These are phyloP conservation scores for Dascyllus trimaculatus DNA, from an alignment of 2,113 vertebrate species.

Conservation along the genomic window DNA sequence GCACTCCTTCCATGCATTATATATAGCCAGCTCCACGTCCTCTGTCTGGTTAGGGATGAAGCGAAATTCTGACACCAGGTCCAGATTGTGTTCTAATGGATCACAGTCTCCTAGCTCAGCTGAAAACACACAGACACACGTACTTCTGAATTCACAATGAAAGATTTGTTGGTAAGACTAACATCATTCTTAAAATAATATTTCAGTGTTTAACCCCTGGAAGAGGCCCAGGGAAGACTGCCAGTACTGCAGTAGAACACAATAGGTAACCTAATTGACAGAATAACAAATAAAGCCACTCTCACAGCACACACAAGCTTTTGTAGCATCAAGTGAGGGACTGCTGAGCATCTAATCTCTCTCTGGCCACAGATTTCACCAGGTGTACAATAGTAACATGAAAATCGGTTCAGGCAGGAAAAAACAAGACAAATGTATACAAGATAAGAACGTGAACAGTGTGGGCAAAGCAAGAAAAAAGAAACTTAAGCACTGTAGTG, in stretches of 20 bases:
- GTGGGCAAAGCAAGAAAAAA: background rate
- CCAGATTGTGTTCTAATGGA: conserved; percentile 90
- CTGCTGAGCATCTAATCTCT: background rate
- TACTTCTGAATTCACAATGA: background rate
- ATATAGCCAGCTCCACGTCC: conserved; percentile 92
- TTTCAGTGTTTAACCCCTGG: no score
- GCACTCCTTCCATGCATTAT: conserved; percentile 96
- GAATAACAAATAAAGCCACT: background rate
- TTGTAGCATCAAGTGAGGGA: background rate
- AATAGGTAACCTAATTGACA: background rate
- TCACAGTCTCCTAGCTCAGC: conserved; percentile 97
- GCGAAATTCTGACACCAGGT: conserved; percentile 96
- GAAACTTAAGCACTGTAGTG: background rate
- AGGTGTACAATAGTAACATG: background rate
- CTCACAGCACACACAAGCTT: background rate
- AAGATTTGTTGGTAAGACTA: no score
- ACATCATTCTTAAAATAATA: no score
- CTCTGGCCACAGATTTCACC: conserved; percentile 6
- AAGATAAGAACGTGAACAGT: background rate
- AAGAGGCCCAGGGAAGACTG: no score
- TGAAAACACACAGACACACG: conserved; percentile 73
- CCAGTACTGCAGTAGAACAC: no score
- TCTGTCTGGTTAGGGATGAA: conserved; percentile 95
- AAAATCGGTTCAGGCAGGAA: background rate
- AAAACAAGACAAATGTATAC: background rate